Percentiles rank a stretch among this genome's conserved stretches.
Evolutionary conservation across 2,888 invertebrate species (phyloP).

Genomic region (Polymixis lichenea): DNA sequence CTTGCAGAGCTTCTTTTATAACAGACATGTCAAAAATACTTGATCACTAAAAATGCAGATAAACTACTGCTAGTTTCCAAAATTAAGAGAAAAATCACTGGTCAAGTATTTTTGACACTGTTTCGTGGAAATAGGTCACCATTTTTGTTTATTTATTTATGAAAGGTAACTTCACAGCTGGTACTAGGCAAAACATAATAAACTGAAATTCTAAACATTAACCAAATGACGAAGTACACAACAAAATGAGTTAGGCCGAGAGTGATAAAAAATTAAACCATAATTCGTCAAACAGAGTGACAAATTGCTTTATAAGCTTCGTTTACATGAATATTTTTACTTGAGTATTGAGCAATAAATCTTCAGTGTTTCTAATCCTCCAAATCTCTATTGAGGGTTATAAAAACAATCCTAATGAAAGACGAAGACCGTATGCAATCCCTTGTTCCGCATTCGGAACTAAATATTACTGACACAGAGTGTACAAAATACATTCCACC

Average conservation of each 20-base stretch:
- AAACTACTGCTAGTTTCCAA: background rate
- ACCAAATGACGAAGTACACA: background rate
- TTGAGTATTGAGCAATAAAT: too few relatives aligned
- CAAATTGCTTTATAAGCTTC: background rate
- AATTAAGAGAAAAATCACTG: background rate
- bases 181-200: background rate
- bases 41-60: background rate
- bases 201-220: background rate
- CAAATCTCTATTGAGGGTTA: background rate
- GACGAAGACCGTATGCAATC: background rate
- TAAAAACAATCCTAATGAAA: conserved; percentile 10
- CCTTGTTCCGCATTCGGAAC: conserved; percentile 10
- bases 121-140: background rate
- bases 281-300: background rate
- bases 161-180: background rate
- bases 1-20: background rate
- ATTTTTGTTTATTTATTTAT: background rate
- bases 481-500: conserved; percentile 78
- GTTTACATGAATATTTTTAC: background rate
- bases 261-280: background rate
- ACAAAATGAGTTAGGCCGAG: background rate
- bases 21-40: background rate
- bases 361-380: background rate
- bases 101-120: background rate
- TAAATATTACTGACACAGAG: conserved; percentile 64